Evolutionary conservation across 2,113 vertebrate species (phyloP).

Genomic region (Turdus rufiventris): DNA sequence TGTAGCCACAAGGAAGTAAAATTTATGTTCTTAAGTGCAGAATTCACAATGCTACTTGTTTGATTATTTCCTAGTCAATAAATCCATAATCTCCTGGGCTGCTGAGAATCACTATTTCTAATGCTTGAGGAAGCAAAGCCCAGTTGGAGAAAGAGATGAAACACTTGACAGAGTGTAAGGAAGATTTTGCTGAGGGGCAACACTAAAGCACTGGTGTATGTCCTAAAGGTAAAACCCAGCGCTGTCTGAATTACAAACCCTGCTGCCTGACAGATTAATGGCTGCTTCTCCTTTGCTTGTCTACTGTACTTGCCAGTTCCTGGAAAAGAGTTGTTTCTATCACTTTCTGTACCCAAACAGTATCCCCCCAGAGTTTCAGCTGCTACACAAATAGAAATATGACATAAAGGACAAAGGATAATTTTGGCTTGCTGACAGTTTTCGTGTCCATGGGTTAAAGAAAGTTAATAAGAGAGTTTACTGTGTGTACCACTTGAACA

Average conservation of each 20-base stretch:
- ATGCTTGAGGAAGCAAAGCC: neutral
- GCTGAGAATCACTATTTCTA: neutral
- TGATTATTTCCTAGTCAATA: constrained; percentile 12
- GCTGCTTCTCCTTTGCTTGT: neutral
- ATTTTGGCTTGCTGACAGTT: constrained; percentile 53
- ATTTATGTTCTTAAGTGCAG: neutral
- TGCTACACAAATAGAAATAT: constrained; percentile 54
- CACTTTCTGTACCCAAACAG: constrained; percentile 55
- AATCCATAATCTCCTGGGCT: neutral
- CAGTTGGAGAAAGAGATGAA: neutral
- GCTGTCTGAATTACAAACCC: neutral
- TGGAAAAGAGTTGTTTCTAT: constrained; percentile 47
- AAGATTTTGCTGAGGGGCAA: neutral
- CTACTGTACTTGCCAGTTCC: constrained; percentile 40
- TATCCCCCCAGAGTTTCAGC: neutral
- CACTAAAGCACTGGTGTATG: neutral
- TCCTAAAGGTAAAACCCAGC: neutral
- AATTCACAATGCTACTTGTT: neutral
- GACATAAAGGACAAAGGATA: constrained; percentile 49
- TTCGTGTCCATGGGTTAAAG: constrained; percentile 45
- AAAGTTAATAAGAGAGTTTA: constrained; percentile 71
- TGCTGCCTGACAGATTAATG: neutral
- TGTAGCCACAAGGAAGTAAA: neutral
- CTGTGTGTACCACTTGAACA: constrained; percentile 68
- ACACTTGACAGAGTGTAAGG: neutral